Conservation (phyloP, 2,113 vertebrate genomes). For the Pelecanus crispus region DNA sequence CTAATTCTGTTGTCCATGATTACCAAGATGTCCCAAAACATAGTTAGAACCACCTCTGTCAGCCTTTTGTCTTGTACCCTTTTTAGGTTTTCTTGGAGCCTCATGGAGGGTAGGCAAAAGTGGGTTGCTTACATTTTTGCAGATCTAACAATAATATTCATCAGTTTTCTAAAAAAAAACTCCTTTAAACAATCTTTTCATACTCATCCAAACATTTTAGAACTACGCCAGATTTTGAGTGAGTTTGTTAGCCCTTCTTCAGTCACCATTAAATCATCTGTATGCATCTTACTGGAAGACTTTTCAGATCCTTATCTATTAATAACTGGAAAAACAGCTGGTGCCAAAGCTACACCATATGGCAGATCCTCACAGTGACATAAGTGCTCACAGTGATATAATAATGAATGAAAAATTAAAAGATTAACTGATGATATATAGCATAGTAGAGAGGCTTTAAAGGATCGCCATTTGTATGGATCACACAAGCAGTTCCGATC, state of each 20-base stretch:
- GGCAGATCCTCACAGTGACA: background rate
- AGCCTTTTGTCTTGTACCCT: background rate
- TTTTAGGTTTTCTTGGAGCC: background rate
- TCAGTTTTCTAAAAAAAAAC: background rate
- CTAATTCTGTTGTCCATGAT: background rate
- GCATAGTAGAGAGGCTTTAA: background rate
- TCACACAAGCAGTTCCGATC: background rate
- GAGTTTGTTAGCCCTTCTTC: background rate
- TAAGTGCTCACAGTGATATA: background rate
- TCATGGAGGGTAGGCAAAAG: background rate
- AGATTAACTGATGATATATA: background rate
- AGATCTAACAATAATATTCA: background rate
- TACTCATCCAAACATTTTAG: background rate
- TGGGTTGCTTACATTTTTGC: background rate
- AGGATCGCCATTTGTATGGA: background rate
- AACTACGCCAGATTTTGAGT: background rate
- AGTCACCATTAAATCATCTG: background rate
- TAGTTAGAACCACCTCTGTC: background rate
- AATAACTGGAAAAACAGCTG: conserved; percentile 1
- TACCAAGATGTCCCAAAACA: background rate
- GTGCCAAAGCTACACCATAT: background rate
- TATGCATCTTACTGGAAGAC: background rate
- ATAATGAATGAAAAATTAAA: background rate
- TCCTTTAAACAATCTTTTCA: background rate
- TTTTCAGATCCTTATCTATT: background rate